These are phyloP conservation scores for Drosophila lowei DNA, from an alignment of 1,140 invertebrate genomes.

Conservation along the genomic window DNA sequence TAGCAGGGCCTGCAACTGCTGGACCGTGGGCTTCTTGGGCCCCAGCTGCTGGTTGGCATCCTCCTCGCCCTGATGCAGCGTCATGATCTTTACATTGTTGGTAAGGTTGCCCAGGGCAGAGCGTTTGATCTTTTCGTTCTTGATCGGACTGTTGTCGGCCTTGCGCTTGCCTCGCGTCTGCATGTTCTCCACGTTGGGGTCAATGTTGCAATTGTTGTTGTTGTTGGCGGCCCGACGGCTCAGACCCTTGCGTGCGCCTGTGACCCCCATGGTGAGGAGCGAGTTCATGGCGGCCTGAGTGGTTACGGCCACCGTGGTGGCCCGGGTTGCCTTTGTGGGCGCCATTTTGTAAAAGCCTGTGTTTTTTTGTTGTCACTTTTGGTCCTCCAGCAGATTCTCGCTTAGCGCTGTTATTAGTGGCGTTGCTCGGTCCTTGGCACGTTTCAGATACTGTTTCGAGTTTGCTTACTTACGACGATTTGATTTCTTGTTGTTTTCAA, in stretches of 20 bases:
- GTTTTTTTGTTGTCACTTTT: constrained; percentile 34
- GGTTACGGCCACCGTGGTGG: constrained; percentile 39
- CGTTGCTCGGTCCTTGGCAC: constrained; percentile 18
- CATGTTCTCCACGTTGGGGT: constrained; percentile 67
- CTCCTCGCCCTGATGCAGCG: constrained; percentile 60
- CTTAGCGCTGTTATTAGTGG: constrained; percentile 17
- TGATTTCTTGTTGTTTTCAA: constrained; percentile 8
- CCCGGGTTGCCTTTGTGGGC: constrained; percentile 71
- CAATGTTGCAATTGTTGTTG: constrained; percentile 45
- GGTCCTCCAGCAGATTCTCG: constrained; percentile 21
- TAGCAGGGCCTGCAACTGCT: constrained; percentile 55
- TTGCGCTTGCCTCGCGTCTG: constrained; percentile 79
- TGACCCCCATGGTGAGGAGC: constrained; percentile 43
- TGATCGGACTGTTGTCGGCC: constrained; percentile 79
- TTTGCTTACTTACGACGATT: neutral
- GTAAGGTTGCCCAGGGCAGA: constrained; percentile 88
- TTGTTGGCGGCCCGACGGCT: constrained; percentile 73
- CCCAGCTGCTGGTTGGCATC: constrained; percentile 45
- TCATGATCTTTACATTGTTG: constrained; percentile 84
- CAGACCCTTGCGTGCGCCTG: constrained; percentile 74
- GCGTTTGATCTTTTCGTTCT: constrained; percentile 84
- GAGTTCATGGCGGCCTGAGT: constrained; percentile 51
- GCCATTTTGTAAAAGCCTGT: constrained; percentile 76
- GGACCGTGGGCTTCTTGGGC: constrained; percentile 62
- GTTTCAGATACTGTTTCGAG: constrained; percentile 2